Evolutionary conservation across 2,113 vertebrate genomes (phyloP).

Genomic region (Anseranas semipalmata): DNA sequence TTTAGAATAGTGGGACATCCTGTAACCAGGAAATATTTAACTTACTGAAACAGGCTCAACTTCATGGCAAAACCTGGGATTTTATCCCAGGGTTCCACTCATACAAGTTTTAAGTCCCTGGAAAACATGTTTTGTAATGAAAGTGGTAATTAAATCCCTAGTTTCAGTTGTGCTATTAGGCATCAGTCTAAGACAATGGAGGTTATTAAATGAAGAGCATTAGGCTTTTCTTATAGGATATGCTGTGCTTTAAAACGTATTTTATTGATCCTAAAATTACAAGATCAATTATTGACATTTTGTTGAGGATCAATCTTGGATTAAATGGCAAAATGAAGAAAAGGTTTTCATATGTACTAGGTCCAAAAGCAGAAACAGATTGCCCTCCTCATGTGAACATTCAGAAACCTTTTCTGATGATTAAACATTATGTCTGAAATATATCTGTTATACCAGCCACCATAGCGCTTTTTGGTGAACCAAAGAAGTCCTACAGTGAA

Average conservation of each 20-base stretch:
- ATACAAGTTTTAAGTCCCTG: background rate
- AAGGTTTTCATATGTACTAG: constrained; percentile 47
- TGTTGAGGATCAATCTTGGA: constrained; percentile 43
- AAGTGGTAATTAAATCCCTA: background rate
- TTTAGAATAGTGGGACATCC: background rate
- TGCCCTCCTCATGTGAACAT: constrained; percentile 25
- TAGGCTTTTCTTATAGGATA: constrained; percentile 8
- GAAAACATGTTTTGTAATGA: background rate
- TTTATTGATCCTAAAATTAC: constrained; percentile 68
- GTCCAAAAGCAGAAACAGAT: constrained; percentile 33
- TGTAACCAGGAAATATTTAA: background rate
- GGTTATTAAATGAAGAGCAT: constrained; percentile 44
- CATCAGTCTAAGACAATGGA: background rate
- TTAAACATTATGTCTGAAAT: constrained; percentile 50
- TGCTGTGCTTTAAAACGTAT: constrained; percentile 59
- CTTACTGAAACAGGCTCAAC: background rate
- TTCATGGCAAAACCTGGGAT: background rate
- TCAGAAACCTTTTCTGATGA: constrained; percentile 50
- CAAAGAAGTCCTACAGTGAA: constrained; percentile 52
- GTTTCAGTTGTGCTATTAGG: background rate
- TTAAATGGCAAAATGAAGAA: constrained; percentile 59
- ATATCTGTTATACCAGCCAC: constrained; percentile 36
- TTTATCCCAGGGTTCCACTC: background rate
- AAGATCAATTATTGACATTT: constrained; percentile 61
- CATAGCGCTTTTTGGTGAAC: constrained; percentile 45